Evolutionary conservation across 1,140 invertebrate species (phyloP).

Genomic region (Drosophila tristis): DNA sequence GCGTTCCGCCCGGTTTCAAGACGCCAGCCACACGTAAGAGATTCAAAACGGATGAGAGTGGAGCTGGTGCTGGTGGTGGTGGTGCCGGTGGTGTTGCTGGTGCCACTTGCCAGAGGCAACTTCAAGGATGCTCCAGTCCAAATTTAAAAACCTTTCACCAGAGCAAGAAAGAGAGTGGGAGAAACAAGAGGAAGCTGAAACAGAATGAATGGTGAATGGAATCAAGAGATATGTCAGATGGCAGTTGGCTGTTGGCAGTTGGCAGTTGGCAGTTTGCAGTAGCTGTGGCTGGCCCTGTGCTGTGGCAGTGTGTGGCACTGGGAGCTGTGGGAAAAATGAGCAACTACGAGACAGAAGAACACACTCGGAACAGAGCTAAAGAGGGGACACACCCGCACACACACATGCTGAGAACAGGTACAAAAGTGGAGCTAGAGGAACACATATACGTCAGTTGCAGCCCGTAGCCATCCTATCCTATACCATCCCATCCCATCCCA

Average conservation of each 20-base stretch:
- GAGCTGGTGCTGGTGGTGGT: not conserved
- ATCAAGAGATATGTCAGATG: slow-evolving; percentile 50
- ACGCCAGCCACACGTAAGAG: slow-evolving; percentile 17
- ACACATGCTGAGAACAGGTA: slow-evolving; percentile 49
- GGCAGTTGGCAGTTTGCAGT: not conserved
- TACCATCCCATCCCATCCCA: too few relatives aligned
- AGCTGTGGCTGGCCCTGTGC: slow-evolving; percentile 21
- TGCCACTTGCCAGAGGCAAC: slow-evolving; percentile 58
- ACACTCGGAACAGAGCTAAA: slow-evolving; percentile 14
- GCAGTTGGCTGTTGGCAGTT: slow-evolving; percentile 32
- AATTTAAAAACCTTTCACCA: slow-evolving; percentile 61
- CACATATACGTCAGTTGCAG: slow-evolving; percentile 40
- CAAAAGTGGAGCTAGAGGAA: slow-evolving; percentile 43
- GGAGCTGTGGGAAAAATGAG: slow-evolving; percentile 44
- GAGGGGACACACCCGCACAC: slow-evolving; percentile 16
- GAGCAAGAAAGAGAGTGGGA: slow-evolving; percentile 20
- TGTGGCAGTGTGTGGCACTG: slow-evolving; percentile 4
- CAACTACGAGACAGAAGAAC: slow-evolving; percentile 40
- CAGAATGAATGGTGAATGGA: slow-evolving; percentile 37
- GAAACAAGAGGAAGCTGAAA: slow-evolving; percentile 1
- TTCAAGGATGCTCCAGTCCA: slow-evolving; percentile 55
- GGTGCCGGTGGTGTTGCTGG: slow-evolving; percentile 17
- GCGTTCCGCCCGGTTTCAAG: slow-evolving; percentile 43
- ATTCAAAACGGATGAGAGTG: slow-evolving; percentile 23
- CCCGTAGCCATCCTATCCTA: too few relatives aligned